A percentile compares a stretch with the other conserved stretches of the same genome.
phyloP scores from a whole-genome alignment of 2,113 vertebrate species.

The Egretta garzetta region DNA sequence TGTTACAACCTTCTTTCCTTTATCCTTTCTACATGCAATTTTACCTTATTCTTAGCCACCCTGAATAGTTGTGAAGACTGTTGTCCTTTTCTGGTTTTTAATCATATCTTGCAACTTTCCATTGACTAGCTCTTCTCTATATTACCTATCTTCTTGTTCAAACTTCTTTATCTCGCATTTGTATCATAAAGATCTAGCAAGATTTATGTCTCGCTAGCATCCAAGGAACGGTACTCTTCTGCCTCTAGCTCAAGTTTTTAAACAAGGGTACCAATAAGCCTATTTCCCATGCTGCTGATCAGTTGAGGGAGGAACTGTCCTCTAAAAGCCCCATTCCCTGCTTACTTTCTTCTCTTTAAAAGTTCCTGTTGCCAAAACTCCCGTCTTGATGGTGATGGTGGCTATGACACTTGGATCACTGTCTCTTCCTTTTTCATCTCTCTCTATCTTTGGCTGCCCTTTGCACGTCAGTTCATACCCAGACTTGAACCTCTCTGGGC shows the following conservation, averaged over 20 bases:
- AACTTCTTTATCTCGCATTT: not conserved
- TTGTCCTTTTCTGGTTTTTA: not conserved
- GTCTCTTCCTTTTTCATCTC: not conserved
- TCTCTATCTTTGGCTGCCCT: not conserved
- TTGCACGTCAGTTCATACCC: not conserved
- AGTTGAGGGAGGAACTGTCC: accelerated
- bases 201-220: not conserved
- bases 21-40: not conserved
- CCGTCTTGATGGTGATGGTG: not conserved
- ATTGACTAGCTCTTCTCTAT: not conserved
- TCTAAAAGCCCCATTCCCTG: not conserved
- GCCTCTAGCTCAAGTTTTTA: not conserved
- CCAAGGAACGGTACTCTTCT: not conserved
- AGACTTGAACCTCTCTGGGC: not conserved
- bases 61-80: not conserved
- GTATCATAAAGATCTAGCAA: not conserved
- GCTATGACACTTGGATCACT: not conserved
- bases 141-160: not conserved
- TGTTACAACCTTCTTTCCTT: not conserved
- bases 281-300: not conserved
- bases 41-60: not conserved
- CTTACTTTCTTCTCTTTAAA: not conserved
- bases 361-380: not conserved
- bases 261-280: not conserved
- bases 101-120: not conserved